These are phyloP conservation scores for Drosophila rhopaloa DNA, from an alignment of 1,140 invertebrate genomes.

Conservation along the genomic window DNA sequence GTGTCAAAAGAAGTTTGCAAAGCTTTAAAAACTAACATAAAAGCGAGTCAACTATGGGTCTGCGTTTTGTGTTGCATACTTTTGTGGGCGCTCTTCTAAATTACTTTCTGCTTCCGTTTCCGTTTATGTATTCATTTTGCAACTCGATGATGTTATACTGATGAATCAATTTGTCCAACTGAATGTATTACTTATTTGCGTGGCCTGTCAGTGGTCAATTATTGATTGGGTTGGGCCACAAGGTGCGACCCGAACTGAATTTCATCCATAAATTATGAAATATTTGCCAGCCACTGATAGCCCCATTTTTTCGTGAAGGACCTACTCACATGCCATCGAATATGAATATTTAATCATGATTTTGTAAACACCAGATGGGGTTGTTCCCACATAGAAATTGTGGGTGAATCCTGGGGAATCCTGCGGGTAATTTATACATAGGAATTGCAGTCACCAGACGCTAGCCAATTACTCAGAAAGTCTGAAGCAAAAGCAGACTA, in stretches of 20 bases:
- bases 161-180: slow-evolving; percentile 41
- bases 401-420: slow-evolving; percentile 7
- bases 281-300: slow-evolving; percentile 39
- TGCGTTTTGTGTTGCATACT: slow-evolving; percentile 31
- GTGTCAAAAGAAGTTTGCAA: slow-evolving; percentile 15
- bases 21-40: slow-evolving; percentile 39
- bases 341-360: slow-evolving; percentile 31
- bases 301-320: neutral
- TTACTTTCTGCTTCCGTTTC: slow-evolving; percentile 13
- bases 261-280: slow-evolving; percentile 49
- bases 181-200: slow-evolving; percentile 64
- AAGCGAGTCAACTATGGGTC: slow-evolving; percentile 15
- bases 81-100: slow-evolving; percentile 21
- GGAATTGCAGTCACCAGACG: slow-evolving; percentile 28
- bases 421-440: slow-evolving; percentile 8
- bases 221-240: slow-evolving; percentile 42
- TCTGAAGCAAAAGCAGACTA: slow-evolving; percentile 22
- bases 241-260: slow-evolving; percentile 19
- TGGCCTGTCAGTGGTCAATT: slow-evolving; percentile 47
- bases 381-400: neutral
- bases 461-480: slow-evolving; percentile 38
- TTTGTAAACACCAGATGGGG: slow-evolving; percentile 19
- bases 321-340: slow-evolving; percentile 9
- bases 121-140: slow-evolving; percentile 12
- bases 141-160: slow-evolving; percentile 26